A percentile compares a stretch with the other conserved stretches of the same genome.
phyloP scores from a whole-genome alignment of 2,888 invertebrate genomes.

The Idaea dimidiata region DNA sequence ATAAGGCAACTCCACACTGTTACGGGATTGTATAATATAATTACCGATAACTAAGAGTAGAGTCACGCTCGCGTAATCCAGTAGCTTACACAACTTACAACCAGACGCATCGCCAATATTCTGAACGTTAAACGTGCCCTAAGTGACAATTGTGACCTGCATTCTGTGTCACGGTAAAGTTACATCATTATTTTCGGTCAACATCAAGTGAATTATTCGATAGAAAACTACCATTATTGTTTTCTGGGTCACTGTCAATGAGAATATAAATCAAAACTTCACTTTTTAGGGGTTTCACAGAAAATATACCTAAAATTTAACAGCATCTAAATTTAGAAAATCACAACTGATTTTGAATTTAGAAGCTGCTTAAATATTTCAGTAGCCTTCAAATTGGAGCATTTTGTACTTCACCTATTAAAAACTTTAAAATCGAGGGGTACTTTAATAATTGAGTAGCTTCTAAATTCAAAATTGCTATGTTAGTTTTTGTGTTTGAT shows the following conservation, averaged over 20 bases:
- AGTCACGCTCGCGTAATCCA: slow-evolving; percentile 45
- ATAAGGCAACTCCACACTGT: not conserved
- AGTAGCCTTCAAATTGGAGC: too few relatives aligned
- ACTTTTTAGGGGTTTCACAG: too few relatives aligned
- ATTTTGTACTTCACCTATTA: too few relatives aligned
- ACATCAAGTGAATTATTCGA: not conserved
- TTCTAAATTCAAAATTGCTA: too few relatives aligned
- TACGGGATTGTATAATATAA: not conserved
- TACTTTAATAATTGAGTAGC: too few relatives aligned
- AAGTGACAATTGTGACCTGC: slow-evolving; percentile 64
- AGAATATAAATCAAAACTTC: not conserved
- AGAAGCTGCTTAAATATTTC: too few relatives aligned
- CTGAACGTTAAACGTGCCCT: slow-evolving; percentile 39
- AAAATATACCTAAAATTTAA: too few relatives aligned
- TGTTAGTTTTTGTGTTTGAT: too few relatives aligned
- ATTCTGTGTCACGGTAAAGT: slow-evolving; percentile 53
- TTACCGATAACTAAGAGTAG: slow-evolving; percentile 1
- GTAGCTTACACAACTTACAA: slow-evolving; percentile 47
- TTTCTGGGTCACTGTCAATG: not conserved
- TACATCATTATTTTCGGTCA: slow-evolving; percentile 35
- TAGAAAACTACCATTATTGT: not conserved
- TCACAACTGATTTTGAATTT: too few relatives aligned
- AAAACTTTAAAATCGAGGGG: too few relatives aligned
- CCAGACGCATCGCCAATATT: slow-evolving; percentile 48
- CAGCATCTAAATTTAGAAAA: too few relatives aligned